phyloP scores from a whole-genome alignment of 2,113 vertebrate genomes.

The Tylochromis polylepis region DNA sequence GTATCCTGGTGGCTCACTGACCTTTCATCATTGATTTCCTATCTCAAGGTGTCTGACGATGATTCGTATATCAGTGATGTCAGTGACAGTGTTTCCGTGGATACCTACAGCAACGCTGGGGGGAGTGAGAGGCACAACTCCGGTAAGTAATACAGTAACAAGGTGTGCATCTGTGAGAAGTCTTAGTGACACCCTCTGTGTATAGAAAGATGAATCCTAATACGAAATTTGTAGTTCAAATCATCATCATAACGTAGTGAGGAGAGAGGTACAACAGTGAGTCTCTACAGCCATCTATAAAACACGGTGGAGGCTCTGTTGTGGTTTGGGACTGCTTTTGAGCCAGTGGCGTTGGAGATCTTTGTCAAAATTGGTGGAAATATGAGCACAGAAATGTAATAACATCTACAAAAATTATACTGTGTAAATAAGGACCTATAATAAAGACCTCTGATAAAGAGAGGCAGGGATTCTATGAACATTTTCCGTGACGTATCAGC shows the following conservation, averaged over 20 bases:
- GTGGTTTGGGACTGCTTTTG: neutral
- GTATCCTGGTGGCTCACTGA: neutral
- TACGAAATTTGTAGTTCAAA: neutral
- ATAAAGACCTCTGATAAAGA: neutral
- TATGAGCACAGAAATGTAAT: neutral
- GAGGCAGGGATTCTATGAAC: neutral
- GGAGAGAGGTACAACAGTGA: neutral
- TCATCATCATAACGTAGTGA: neutral
- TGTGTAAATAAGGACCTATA: neutral
- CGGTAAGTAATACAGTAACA: slow-evolving; percentile 61
- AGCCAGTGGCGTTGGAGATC: neutral
- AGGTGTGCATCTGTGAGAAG: neutral
- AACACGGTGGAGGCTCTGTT: neutral
- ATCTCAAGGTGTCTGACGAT: slow-evolving; percentile 87
- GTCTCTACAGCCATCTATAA: neutral
- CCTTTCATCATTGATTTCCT: slow-evolving; percentile 36
- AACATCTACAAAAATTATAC: neutral
- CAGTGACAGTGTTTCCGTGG: slow-evolving; percentile 93
- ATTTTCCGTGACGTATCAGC: neutral
- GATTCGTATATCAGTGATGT: slow-evolving; percentile 96
- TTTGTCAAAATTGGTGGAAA: neutral
- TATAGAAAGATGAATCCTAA: neutral
- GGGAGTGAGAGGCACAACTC: slow-evolving; percentile 84
- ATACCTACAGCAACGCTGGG: slow-evolving; percentile 87
- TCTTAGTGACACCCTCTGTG: neutral